Evolutionary conservation across 2,797 vertebrate genomes (phyloP), one percentile per base, ranked within the genome.

Genomic region (Phaenicophaeus curvirostris): DNA sequence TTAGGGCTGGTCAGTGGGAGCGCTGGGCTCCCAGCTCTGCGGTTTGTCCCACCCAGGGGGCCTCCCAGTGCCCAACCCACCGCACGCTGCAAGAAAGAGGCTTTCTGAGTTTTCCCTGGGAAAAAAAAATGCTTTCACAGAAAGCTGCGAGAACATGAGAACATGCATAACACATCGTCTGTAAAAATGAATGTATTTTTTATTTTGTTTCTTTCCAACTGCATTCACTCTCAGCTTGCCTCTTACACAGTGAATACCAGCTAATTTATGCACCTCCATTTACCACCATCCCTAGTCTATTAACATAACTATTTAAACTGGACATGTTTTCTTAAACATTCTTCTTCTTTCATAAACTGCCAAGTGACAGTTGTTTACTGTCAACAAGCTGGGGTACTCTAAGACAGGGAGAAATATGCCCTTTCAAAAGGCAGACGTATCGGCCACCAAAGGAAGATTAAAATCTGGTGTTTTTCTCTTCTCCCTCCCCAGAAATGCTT

Each of bases 311-410:
- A 90, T 91, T 94, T 96, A 90, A 96, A 96, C 92, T 88, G 95
- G 93, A 93, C 85, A 94, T 91, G 76, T 96, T 96, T 96, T 94
- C 77, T 85, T 67, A 78, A 97, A 96, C 93, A 90, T 90, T 93
- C 55, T 75, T 62, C 61, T 63, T 63, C 96, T 95, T 96, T 96
- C 93, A 94, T 91, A 90, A 96, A 94, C 79, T 95, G 94, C 94
- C 95, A 96, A 96, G 94, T 93, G 94, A 96, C 95, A 96, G 91
- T 91, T 97, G 96, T 94, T 96, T 96, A 96, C 94, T 94, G 93
- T 95, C 95, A 96, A 96, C 93, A 96, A 88, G 87, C 59, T 89
- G 25, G 77, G 85, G 61, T 93, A 82, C 87, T 94, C 80, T 39
- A 84, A 79, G 89, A 82, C 93, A 58, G 67, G 63, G 91, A 91